Percentiles rank a stretch among this genome's conserved stretches.
These are phyloP conservation scores for Ctenochaetus hawaiiensis DNA, from an alignment of 2,797 vertebrate species.

Conservation along the genomic window DNA sequence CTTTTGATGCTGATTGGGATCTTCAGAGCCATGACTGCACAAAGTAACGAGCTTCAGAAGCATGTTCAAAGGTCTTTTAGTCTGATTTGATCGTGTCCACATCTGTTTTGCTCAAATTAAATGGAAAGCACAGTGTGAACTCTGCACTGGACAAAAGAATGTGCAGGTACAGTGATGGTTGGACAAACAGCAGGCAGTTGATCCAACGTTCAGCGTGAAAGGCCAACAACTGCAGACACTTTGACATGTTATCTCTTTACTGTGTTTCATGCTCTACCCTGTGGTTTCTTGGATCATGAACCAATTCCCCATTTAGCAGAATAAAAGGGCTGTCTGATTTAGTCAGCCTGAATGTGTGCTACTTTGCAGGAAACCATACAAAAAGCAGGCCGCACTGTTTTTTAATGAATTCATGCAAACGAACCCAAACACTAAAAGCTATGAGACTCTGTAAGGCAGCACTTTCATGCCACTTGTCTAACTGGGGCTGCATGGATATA, in stretches of 20 bases:
- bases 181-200: slow-evolving; percentile 56
- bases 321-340: slow-evolving; percentile 49
- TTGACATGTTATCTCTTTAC: slow-evolving; percentile 45
- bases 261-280: slow-evolving; percentile 37
- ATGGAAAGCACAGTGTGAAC: slow-evolving; percentile 53
- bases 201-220: slow-evolving; percentile 34
- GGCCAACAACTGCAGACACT: slow-evolving; percentile 48
- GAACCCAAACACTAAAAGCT: slow-evolving; percentile 42
- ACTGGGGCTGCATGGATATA: slow-evolving; percentile 2
- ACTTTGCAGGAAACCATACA: slow-evolving; percentile 35
- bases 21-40: slow-evolving; percentile 64
- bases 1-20: slow-evolving; percentile 79
- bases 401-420: slow-evolving; percentile 37
- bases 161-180: slow-evolving; percentile 48
- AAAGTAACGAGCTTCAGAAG: slow-evolving; percentile 49
- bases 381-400: slow-evolving; percentile 21
- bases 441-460: background rate
- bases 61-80: slow-evolving; percentile 60
- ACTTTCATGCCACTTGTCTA: slow-evolving; percentile 20
- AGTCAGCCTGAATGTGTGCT: slow-evolving; percentile 36
- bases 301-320: slow-evolving; percentile 45
- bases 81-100: slow-evolving; percentile 57
- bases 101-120: slow-evolving; percentile 65
- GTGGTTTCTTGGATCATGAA: slow-evolving; percentile 47
- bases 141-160: slow-evolving; percentile 28